These are phyloP conservation scores for Apomyelois bistriatella DNA, from an alignment of 2,888 invertebrate species.

Conservation along the genomic window DNA sequence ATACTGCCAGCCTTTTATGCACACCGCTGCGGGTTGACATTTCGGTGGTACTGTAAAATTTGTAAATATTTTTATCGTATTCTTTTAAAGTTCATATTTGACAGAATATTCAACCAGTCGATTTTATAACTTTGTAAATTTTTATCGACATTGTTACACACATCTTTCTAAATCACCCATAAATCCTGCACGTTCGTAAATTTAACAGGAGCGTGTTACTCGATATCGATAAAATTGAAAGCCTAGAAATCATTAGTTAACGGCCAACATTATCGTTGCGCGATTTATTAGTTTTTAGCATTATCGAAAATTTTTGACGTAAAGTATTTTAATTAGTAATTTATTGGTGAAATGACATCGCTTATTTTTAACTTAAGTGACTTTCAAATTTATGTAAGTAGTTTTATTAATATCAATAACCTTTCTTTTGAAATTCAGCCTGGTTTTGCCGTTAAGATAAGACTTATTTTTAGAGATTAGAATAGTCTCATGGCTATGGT, in stretches of 20 bases:
- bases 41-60: too few relatives aligned
- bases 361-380: slow-evolving; percentile 24
- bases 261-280: slow-evolving; percentile 42
- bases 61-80: too few relatives aligned
- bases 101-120: too few relatives aligned
- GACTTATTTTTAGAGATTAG: too few relatives aligned
- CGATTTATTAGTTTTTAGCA: slow-evolving; percentile 50
- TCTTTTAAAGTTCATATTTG: too few relatives aligned
- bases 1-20: too few relatives aligned
- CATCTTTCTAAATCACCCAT: slow-evolving; percentile 41
- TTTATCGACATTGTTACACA: slow-evolving; percentile 35
- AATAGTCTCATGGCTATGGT: too few relatives aligned
- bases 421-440: neutral
- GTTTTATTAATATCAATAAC: neutral
- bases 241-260: slow-evolving; percentile 29
- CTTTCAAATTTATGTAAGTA: neutral
- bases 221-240: slow-evolving; percentile 28
- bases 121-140: neutral
- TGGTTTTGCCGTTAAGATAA: too few relatives aligned
- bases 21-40: too few relatives aligned
- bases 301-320: slow-evolving; percentile 49
- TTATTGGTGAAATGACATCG: slow-evolving; percentile 47
- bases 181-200: slow-evolving; percentile 43
- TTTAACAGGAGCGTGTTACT: slow-evolving; percentile 45
- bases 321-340: slow-evolving; percentile 57